Base-by-base conservation (phyloP, 2,113 vertebrate genomes). In the Agelaius phoeniceus region DNA sequence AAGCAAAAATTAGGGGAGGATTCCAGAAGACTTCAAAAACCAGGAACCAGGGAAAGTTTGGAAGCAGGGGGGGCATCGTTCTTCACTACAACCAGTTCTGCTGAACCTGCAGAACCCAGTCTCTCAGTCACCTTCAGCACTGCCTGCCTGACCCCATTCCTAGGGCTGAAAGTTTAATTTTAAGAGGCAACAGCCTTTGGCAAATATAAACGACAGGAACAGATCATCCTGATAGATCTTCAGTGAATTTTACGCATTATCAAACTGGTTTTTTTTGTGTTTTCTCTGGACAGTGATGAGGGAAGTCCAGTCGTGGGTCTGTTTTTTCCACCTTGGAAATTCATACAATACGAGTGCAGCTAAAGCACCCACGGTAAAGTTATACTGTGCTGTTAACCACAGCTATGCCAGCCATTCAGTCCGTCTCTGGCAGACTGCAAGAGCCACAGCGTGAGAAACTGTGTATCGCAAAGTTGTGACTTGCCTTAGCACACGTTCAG, bases 331-430 rank as follows among this genome's bases (percentile, higher is more conserved):
- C 65, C 8, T 4, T 8, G n/a, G 71, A 46, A 35, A 23, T 39
- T 8, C 31, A 21, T 12, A 10, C 9, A 6, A 2, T 3, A 13
- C 0, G 19, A 67, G 14, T 0, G 18, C 18, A 31, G 30, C 9
- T 18, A 20, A 15, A 48, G 49, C 1, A 21, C 27, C 3, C 4
- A 2, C 1, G 7, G 21, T 44, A 12, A 10, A 30, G 19, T 58
- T 22, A 10, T 0, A 5, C 1, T 3, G 27, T 20, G 46, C 37
- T 21, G 35, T 12, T 37, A 39, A 20, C 11, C 44, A 27, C 48
- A 16, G 9, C n/a, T 44, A 13, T 3, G 3, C 22, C 54, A 54
- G 31, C 48, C 57, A 4, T 46, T 11, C 58, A 8, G 72, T 6
- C 13, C 7, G 22, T 41, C 49, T 37, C 17, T 0, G 58, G 58